Conservation (phyloP, 2,797 vertebrate species). For the Coreius guichenoti region DNA sequence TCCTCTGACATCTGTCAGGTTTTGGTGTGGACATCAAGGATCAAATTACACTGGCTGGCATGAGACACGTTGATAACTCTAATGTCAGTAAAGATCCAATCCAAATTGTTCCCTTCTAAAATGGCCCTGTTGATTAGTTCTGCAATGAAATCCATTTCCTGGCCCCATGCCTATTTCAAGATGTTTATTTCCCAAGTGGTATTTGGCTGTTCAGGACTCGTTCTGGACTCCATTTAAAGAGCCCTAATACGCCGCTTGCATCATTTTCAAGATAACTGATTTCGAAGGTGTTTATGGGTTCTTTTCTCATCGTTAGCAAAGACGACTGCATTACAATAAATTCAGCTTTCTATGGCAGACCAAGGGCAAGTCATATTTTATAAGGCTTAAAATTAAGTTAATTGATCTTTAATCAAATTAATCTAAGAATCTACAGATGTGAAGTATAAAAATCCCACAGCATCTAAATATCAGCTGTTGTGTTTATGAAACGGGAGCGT, state of each 20-base stretch:
- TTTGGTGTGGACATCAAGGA: constrained; percentile 77
- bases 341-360: constrained; percentile 1
- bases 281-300: constrained; percentile 56
- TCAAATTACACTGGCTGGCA: constrained; percentile 81
- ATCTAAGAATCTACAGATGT: neutral
- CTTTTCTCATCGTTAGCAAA: constrained; percentile 39
- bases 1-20: constrained; percentile 76
- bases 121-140: constrained; percentile 82
- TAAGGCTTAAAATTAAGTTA: constrained; percentile 1
- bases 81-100: constrained; percentile 81
- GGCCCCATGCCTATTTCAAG: constrained; percentile 79
- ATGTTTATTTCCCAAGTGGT: constrained; percentile 84
- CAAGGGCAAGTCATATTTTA: constrained; percentile 3
- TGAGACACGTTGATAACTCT: constrained; percentile 81
- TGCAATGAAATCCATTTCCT: constrained; percentile 85
- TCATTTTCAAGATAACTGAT: constrained; percentile 69
- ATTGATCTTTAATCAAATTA: neutral
- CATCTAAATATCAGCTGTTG: neutral
- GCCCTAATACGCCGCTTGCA: constrained; percentile 67
- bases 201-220: constrained; percentile 72
- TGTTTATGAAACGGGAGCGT: too few species aligned
- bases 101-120: constrained; percentile 81
- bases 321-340: constrained; percentile 21
- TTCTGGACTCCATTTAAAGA: constrained; percentile 71
- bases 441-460: neutral